Evolutionary conservation across 2,113 vertebrate species (phyloP).

Genomic region (Crotalus helleri): DNA sequence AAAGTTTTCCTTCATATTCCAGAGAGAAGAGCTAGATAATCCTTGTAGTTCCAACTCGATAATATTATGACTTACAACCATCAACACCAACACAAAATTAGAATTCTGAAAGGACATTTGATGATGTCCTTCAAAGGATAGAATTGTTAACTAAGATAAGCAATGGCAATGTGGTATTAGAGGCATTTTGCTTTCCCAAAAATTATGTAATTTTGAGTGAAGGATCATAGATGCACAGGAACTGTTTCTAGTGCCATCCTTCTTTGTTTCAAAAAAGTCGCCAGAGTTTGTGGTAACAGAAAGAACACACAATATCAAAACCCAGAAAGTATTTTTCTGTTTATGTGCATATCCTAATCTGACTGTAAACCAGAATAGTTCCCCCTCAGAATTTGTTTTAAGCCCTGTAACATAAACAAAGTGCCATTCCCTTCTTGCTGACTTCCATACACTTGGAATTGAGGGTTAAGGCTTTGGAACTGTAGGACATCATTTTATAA

Average conservation of each 20-base stretch:
- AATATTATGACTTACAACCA: not conserved
- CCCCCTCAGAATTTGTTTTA: not conserved
- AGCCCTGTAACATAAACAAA: not conserved
- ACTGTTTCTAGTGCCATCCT: not conserved
- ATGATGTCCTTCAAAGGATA: not conserved
- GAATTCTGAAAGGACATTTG: not conserved
- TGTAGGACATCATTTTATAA: not conserved
- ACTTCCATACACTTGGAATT: not conserved
- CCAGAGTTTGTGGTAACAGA: not conserved
- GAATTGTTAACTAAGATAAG: not conserved
- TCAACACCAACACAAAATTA: not conserved
- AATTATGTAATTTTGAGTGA: not conserved
- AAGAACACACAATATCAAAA: not conserved
- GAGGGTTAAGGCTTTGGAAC: not conserved
- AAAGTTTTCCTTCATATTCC: not conserved
- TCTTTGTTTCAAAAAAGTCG: not conserved
- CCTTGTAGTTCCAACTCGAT: not conserved
- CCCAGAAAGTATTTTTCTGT: not conserved
- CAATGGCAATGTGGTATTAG: not conserved
- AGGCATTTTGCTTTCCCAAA: not conserved
- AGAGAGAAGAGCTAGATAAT: not conserved
- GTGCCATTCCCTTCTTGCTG: not conserved
- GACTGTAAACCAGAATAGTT: not conserved
- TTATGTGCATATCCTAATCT: not conserved
- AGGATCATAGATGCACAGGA: not conserved